Evolutionary conservation across 2,797 vertebrate genomes (phyloP).

Genomic region (Anabacerthia variegaticeps): DNA sequence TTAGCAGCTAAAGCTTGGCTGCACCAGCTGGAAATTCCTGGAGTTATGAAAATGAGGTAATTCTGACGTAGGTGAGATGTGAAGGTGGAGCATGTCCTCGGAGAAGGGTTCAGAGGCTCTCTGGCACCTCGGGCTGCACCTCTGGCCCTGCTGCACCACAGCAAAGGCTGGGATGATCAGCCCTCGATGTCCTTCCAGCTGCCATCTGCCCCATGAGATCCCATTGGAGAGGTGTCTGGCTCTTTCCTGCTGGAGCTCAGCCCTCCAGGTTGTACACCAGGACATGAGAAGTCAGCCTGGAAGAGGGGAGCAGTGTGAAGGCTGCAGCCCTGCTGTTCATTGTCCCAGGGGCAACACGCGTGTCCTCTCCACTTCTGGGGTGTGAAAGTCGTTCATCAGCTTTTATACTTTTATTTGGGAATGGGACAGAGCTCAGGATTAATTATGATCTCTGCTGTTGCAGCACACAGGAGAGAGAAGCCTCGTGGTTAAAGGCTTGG

Average conservation of each 20-base stretch:
- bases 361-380: not conserved
- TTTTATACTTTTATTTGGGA: not conserved
- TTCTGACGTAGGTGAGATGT: constrained; percentile 64
- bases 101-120: constrained; percentile 21
- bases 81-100: constrained; percentile 50
- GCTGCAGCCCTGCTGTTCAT: not conserved
- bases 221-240: rapidly evolving
- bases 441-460: not conserved
- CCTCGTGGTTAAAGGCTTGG: not conserved
- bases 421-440: not conserved
- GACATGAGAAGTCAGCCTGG: not conserved
- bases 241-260: not conserved
- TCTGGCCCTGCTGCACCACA: not conserved
- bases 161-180: rapidly evolving
- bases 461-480: not conserved
- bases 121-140: not conserved
- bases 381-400: not conserved
- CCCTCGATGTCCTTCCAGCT: rapidly evolving
- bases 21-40: constrained; percentile 40
- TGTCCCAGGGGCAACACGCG: rapidly evolving
- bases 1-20: constrained; percentile 37
- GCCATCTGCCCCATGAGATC: not conserved
- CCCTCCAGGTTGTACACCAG: not conserved
- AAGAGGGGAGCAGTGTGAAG: not conserved
- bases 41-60: constrained; percentile 49